These are phyloP conservation scores for Hirtodrosophila trivittata DNA, from an alignment of 2,888 invertebrate genomes.

Conservation along the genomic window DNA sequence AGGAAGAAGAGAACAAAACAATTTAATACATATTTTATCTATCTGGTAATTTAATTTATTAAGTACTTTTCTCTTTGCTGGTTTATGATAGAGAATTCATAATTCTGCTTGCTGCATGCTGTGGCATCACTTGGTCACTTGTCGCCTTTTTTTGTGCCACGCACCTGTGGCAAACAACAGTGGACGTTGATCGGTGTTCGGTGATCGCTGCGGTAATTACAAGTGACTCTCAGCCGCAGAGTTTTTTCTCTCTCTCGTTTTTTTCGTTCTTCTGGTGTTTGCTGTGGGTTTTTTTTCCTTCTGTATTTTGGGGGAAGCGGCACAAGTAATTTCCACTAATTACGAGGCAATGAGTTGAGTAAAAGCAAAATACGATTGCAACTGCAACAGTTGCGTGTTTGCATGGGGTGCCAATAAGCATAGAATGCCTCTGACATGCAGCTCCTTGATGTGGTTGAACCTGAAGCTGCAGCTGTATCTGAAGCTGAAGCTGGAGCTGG, in stretches of 20 bases:
- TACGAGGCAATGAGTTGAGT: constrained; percentile 74
- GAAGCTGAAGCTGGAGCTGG: constrained; percentile 8
- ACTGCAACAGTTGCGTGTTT: constrained; percentile 44
- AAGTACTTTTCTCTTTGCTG: not conserved
- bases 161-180: constrained; percentile 51
- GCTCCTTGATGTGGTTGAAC: constrained; percentile 13
- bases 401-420: constrained; percentile 49
- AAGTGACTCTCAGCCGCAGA: constrained; percentile 41
- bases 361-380: constrained; percentile 56
- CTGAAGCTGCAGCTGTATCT: constrained; percentile 13
- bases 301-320: constrained; percentile 56
- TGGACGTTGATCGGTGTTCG: constrained; percentile 45
- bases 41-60: too few relatives aligned
- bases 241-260: constrained; percentile 18
- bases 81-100: constrained; percentile 27
- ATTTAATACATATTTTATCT: too few relatives aligned
- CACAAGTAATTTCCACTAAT: constrained; percentile 78
- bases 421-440: constrained; percentile 19
- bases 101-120: constrained; percentile 1
- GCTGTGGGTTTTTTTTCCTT: constrained; percentile 16
- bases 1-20: too few relatives aligned
- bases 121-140: constrained; percentile 14
- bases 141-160: constrained; percentile 45
- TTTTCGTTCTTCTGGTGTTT: constrained; percentile 8
- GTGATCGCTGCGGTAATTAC: constrained; percentile 53